Base-by-base conservation (phyloP, 2,888 invertebrate genomes). In the Leptogaster cylindrica region DNA sequence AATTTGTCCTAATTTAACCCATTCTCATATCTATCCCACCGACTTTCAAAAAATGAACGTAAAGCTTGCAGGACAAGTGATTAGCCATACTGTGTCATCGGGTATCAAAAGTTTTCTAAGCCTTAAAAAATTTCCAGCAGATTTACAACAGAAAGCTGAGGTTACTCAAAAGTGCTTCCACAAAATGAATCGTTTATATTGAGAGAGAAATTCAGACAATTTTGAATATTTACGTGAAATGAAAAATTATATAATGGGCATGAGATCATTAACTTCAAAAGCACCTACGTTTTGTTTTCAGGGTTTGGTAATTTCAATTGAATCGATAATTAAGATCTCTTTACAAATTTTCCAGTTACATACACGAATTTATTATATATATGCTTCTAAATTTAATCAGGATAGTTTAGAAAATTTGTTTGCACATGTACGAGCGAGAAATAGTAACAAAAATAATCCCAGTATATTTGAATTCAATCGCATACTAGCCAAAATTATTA, bases 41-140 rank as follows among this genome's bases (percentile, higher is more conserved):
- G 8, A 4, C 4, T 28, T 28, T 28, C 4, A 28, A 28, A 28
- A 28, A 28, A 28, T 28, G 28, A 28, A 8, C 28, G 28, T 28
- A 28, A 28, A 28, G 8, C 28, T 6, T 28, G 28, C 8, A 6
- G 28, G 4, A 6, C 28, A 28, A 8, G 28, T 28, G n/a, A n/a
- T n/a, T n/a, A n/a, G n/a, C n/a, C n/a, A n/a, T n/a, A n/a, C n/a
- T n/a, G n/a, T n/a, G n/a, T n/a, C n/a, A n/a, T n/a, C n/a, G n/a
- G n/a, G n/a, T n/a, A n/a, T n/a, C n/a, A n/a, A n/a, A n/a, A n/a
- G n/a, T n/a, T n/a, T n/a, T n/a, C n/a, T n/a, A n/a, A n/a, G n/a
- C n/a, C n/a, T n/a, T n/a, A n/a, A 65, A 3, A 68, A 55, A 58
- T 68, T 68, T 65, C 68, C 58, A 33, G 2, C 2, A 6, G 16